A percentile compares a stretch with the other conserved stretches of the same genome.
These are phyloP conservation scores for Phoeniculus purpureus DNA, from an alignment of 2,797 vertebrate genomes.

Conservation along the genomic window DNA sequence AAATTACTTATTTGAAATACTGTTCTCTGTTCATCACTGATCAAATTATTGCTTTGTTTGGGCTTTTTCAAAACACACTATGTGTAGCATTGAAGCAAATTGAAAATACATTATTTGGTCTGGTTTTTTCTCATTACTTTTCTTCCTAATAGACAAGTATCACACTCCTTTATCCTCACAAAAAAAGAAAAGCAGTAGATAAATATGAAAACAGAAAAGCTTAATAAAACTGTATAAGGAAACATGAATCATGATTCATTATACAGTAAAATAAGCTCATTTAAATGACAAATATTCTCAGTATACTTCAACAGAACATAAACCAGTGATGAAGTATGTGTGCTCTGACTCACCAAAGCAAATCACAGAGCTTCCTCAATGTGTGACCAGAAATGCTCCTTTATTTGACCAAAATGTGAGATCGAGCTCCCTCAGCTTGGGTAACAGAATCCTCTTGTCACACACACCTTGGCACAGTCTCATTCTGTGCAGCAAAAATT, in stretches of 20 bases:
- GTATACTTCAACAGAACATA: not conserved
- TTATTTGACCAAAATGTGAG: not conserved
- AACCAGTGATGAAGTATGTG: not conserved
- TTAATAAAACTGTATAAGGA: not conserved
- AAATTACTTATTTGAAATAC: not conserved
- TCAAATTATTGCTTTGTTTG: not conserved
- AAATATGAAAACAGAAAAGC: not conserved
- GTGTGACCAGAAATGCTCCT: not conserved
- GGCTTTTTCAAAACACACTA: not conserved
- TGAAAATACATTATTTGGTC: not conserved
- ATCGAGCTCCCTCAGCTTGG: not conserved
- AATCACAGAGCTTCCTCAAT: not conserved
- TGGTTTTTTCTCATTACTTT: not conserved
- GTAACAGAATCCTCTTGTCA: not conserved
- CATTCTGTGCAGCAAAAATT: not conserved
- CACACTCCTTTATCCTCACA: not conserved
- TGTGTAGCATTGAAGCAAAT: not conserved
- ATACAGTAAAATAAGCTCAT: conserved; percentile 1
- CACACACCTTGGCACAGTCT: not conserved
- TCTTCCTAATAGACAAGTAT: not conserved
- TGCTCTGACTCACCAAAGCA: not conserved
- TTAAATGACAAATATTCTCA: conserved; percentile 43
- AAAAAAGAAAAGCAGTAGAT: not conserved
- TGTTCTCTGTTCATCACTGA: not conserved
- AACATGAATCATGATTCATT: conserved; percentile 14